These are phyloP conservation scores for Tinea pellionella DNA, from an alignment of 2,888 invertebrate species.

Conservation along the genomic window DNA sequence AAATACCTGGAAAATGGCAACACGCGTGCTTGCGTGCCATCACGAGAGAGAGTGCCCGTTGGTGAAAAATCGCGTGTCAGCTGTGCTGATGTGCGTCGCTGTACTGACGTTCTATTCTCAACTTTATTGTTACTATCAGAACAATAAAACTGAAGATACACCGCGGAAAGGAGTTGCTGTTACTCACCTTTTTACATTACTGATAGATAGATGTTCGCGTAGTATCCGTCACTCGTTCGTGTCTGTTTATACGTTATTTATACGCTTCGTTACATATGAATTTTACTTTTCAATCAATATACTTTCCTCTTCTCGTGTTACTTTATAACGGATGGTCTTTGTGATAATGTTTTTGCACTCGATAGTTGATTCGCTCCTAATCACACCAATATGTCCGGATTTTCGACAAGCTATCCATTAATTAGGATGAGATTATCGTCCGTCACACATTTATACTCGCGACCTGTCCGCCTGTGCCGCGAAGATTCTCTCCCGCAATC, in stretches of 20 bases:
- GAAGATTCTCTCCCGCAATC: slow-evolving; percentile 12
- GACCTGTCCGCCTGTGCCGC: slow-evolving; percentile 23
- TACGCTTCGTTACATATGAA: not conserved
- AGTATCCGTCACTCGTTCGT: not conserved
- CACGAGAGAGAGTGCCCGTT: not conserved
- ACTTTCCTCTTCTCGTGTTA: not conserved
- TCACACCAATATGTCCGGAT: slow-evolving; percentile 3
- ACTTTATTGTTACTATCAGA: not conserved
- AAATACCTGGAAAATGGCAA: slow-evolving; percentile 2
- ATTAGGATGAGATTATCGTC: slow-evolving; percentile 18
- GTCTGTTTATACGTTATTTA: not conserved
- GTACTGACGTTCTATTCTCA: not conserved
- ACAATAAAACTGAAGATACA: not conserved
- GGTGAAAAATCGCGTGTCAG: slow-evolving; percentile 1
- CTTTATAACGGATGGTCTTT: not conserved
- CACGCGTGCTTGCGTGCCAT: slow-evolving; percentile 6
- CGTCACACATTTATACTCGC: slow-evolving; percentile 21
- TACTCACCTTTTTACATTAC: too few relatives aligned
- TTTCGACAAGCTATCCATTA: slow-evolving; percentile 18
- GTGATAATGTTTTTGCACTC: not conserved
- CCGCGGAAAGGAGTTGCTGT: not conserved
- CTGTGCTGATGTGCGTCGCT: not conserved
- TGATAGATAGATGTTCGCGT: not conserved
- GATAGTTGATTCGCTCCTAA: slow-evolving; percentile 1
- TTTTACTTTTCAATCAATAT: not conserved